These are phyloP conservation scores for Lasioglossum baleicum DNA, from an alignment of 1,140 invertebrate species.

Conservation along the genomic window DNA sequence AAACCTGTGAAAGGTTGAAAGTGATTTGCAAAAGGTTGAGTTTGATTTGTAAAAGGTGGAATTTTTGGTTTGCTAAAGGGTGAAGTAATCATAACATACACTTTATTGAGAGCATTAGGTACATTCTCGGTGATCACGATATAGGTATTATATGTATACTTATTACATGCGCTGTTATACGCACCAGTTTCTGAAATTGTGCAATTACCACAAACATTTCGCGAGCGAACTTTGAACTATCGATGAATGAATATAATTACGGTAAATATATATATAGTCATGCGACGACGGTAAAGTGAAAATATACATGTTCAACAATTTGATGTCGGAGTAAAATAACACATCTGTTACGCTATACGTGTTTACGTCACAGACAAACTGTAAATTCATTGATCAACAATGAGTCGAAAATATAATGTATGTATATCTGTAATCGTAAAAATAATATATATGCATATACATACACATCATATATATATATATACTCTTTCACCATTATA, in stretches of 20 bases:
- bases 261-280: slow-evolving; percentile 7
- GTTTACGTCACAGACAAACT: slow-evolving; percentile 59
- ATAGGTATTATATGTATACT: slow-evolving; percentile 41
- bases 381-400: slow-evolving; percentile 77
- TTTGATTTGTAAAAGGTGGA: too few species aligned
- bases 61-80: too few species aligned
- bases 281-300: slow-evolving; percentile 30
- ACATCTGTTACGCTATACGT: slow-evolving; percentile 64
- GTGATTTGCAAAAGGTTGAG: too few species aligned
- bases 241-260: slow-evolving; percentile 22
- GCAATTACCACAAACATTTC: slow-evolving; percentile 21
- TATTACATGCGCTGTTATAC: slow-evolving; percentile 36
- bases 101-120: slow-evolving; percentile 68
- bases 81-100: slow-evolving; percentile 59
- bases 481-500: slow-evolving; percentile 51
- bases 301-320: slow-evolving; percentile 39
- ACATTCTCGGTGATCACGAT: slow-evolving; percentile 55
- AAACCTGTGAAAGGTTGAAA: too few species aligned
- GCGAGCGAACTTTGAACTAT: slow-evolving; percentile 29
- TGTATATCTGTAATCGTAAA: slow-evolving; percentile 57
- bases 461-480: too few species aligned
- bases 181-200: slow-evolving; percentile 34
- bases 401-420: slow-evolving; percentile 73
- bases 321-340: slow-evolving; percentile 52
- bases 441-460: slow-evolving; percentile 44